Conservation (phyloP, 2,888 invertebrate species). For the Oasisia sp. region DNA sequence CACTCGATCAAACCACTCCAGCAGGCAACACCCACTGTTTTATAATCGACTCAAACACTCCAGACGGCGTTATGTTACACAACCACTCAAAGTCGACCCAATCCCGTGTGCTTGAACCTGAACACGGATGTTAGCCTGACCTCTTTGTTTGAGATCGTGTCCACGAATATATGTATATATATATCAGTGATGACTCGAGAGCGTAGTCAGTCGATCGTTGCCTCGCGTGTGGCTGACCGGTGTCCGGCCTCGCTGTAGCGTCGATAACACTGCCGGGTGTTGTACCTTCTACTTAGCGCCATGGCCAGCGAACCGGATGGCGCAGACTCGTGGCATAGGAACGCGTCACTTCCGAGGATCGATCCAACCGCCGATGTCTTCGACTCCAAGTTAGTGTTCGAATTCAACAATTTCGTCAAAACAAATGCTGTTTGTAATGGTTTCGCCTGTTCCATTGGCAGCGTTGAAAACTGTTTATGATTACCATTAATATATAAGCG, state of each 20-base stretch:
- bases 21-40: too few species aligned
- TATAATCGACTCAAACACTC: too few species aligned
- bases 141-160: background rate
- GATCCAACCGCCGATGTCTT: background rate
- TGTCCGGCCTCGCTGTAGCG: background rate
- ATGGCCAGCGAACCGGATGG: background rate
- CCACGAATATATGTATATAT: background rate
- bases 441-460: too few species aligned
- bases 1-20: too few species aligned
- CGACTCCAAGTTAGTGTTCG: background rate
- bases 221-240: background rate
- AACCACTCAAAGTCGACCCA: background rate
- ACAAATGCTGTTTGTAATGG: too few species aligned
- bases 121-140: background rate
- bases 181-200: background rate
- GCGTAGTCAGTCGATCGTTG: background rate
- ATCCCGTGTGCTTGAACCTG: conserved; percentile 1
- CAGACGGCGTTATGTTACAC: too few species aligned
- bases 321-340: background rate
- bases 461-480: too few species aligned
- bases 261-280: background rate
- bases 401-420: background rate
- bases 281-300: background rate
- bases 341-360: background rate
- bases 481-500: too few species aligned